phyloP scores from a whole-genome alignment of 2,888 invertebrate genomes.

The Eilema sororculum region DNA sequence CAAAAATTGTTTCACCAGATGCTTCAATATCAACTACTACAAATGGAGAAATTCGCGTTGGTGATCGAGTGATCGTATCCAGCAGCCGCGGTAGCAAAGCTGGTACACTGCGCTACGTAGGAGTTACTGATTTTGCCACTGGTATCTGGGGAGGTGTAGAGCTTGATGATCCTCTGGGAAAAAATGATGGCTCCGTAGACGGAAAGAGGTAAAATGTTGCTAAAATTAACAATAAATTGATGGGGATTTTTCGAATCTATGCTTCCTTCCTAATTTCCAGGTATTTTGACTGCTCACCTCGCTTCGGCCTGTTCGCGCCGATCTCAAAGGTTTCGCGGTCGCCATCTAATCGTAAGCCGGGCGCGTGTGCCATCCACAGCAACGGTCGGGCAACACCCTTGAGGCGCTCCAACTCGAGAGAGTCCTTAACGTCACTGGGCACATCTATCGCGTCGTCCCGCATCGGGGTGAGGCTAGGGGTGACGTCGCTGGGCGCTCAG shows the following conservation, averaged over 20 bases:
- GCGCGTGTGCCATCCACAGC: constrained; percentile 88
- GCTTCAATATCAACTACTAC: constrained; percentile 82
- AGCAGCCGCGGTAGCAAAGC: constrained; percentile 95
- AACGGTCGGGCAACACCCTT: constrained; percentile 88
- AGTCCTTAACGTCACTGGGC: constrained; percentile 91
- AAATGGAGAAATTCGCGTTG: constrained; percentile 91
- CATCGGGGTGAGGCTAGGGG: constrained; percentile 91
- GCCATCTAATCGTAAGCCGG: constrained; percentile 90
- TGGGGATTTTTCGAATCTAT: not conserved
- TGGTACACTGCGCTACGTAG: constrained; percentile 94
- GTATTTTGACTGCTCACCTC: constrained; percentile 97
- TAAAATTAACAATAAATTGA: not conserved
- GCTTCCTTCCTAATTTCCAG: constrained; percentile 86
- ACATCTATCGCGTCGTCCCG: constrained; percentile 89
- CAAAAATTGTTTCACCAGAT: constrained; percentile 60
- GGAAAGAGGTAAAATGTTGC: constrained; percentile 91
- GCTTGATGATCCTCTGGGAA: constrained; percentile 96
- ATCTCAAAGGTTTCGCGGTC: constrained; percentile 95
- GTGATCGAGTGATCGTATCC: constrained; percentile 96
- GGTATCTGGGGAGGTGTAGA: constrained; percentile 99
- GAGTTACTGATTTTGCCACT: constrained; percentile 95
- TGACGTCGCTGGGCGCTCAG: constrained; percentile 89
- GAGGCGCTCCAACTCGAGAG: constrained; percentile 93
- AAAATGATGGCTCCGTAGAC: constrained; percentile 98
- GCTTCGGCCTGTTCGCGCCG: constrained; percentile 97